These are phyloP conservation scores for Nymphalis urticae DNA, from an alignment of 2,888 invertebrate genomes.

Conservation along the genomic window DNA sequence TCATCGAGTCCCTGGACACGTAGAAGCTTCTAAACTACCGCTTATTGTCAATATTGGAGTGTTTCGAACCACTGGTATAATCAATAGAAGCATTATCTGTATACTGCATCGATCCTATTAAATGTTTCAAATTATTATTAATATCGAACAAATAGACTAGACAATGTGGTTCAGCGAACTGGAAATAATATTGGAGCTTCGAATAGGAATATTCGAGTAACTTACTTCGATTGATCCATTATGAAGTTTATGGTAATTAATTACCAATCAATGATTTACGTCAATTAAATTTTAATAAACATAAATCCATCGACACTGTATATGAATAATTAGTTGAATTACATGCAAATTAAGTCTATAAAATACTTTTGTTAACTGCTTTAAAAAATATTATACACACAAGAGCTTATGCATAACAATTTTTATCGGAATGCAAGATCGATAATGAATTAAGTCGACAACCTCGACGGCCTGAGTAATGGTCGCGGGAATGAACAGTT, in stretches of 20 bases:
- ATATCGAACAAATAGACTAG: conserved; percentile 15
- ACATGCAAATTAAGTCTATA: conserved; percentile 25
- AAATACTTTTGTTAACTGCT: conserved; percentile 24
- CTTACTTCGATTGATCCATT: conserved; percentile 14
- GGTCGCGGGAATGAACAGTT: conserved; percentile 58
- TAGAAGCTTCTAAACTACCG: conserved; percentile 78
- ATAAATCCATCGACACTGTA: conserved; percentile 21
- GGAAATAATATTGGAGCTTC: conserved; percentile 21
- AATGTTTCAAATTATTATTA: conserved; percentile 20
- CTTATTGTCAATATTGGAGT: conserved; percentile 80
- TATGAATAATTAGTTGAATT: conserved; percentile 13
- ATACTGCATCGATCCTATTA: conserved; percentile 43
- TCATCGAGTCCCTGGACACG: conserved; percentile 74
- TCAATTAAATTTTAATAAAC: conserved; percentile 27
- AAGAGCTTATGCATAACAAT: conserved; percentile 29
- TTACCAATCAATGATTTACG: conserved; percentile 19
- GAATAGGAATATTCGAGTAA: conserved; percentile 8
- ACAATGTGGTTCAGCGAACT: conserved; percentile 18
- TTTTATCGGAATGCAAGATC: conserved; percentile 50
- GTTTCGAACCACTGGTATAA: conserved; percentile 71
- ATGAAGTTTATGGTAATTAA: conserved; percentile 17
- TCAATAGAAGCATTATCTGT: conserved; percentile 72
- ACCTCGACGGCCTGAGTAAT: conserved; percentile 63
- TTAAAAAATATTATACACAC: conserved; percentile 13
- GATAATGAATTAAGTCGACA: conserved; percentile 60